A percentile compares a stretch with the other conserved stretches of the same genome.
Evolutionary conservation across 2,888 invertebrate genomes (phyloP).

Genomic region (Arctia plantaginis): DNA sequence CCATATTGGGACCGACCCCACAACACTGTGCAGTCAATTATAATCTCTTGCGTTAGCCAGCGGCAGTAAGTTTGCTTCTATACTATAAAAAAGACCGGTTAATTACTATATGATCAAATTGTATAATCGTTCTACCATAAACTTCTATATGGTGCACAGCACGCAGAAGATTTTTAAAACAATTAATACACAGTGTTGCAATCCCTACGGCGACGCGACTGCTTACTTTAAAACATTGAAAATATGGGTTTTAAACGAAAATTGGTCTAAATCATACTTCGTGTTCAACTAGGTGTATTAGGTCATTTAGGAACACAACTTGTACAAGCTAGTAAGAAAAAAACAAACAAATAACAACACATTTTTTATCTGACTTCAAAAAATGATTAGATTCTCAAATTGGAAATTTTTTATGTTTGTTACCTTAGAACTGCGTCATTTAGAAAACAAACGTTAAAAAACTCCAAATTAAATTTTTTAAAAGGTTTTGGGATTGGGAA

Average conservation of each 20-base stretch:
- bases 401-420: no score
- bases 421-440: no score
- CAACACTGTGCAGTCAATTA: no score
- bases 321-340: background rate
- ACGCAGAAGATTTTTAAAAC: background rate
- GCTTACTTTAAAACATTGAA: background rate
- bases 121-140: background rate
- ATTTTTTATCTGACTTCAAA: no score
- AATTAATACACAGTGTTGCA: background rate
- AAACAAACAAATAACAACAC: background rate
- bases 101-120: background rate
- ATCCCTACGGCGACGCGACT: background rate
- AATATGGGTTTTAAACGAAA: background rate
- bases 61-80: background rate
- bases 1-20: no score
- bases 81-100: background rate
- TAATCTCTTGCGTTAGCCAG: background rate
- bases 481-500: no score
- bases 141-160: background rate
- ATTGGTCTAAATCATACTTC: background rate
- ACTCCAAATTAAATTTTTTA: no score
- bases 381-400: no score
- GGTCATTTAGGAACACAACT: conserved; percentile 1
- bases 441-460: no score
- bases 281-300: background rate